These are phyloP conservation scores for Elysia crispata DNA, from an alignment of 2,888 invertebrate genomes.

Conservation along the genomic window DNA sequence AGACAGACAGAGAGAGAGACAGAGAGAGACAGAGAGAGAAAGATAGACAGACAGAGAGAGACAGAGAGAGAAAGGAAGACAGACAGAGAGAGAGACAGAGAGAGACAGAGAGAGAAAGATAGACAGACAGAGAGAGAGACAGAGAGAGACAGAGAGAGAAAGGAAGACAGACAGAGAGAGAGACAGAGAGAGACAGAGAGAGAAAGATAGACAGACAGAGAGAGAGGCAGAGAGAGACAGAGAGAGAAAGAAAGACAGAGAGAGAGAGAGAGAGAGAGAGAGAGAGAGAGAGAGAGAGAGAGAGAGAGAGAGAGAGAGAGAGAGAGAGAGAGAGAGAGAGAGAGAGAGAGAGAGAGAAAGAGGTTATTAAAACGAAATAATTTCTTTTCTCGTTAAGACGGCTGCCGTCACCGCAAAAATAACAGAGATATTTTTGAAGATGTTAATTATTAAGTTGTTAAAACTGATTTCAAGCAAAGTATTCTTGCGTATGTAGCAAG, in stretches of 20 bases:
- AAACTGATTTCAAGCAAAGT: too few relatives aligned
- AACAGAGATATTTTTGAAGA: too few relatives aligned
- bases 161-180: too few relatives aligned
- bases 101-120: not conserved
- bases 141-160: not conserved
- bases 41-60: conserved; percentile 6
- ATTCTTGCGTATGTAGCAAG: too few relatives aligned
- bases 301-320: not conserved
- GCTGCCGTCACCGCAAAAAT: too few relatives aligned
- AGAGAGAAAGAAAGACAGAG: too few relatives aligned
- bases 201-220: not conserved
- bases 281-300: not conserved
- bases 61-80: too few relatives aligned
- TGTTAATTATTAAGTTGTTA: too few relatives aligned
- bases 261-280: not conserved
- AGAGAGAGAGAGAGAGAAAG: not conserved
- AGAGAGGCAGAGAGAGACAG: not conserved
- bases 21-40: conserved; percentile 17
- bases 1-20: too few relatives aligned
- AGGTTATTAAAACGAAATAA: too few relatives aligned
- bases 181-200: too few relatives aligned
- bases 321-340: not conserved
- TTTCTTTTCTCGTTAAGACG: too few relatives aligned
- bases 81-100: not conserved
- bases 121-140: not conserved